A percentile compares a stretch with the other conserved stretches of the same genome.
Evolutionary conservation across 1,140 invertebrate species (phyloP).

Genomic region (Drosophila sp.): DNA sequence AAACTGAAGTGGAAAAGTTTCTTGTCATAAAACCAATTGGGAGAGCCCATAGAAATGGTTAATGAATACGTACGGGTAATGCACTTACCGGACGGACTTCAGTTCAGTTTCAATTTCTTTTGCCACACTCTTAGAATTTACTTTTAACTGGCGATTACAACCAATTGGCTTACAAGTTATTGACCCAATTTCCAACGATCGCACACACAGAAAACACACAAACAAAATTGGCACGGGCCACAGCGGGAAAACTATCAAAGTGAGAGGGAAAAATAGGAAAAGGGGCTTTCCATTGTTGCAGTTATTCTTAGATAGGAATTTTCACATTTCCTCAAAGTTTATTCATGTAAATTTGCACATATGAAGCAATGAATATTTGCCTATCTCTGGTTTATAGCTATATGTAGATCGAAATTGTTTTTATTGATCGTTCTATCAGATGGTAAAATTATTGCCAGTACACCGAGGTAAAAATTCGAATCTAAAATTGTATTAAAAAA

Average conservation of each 20-base stretch:
- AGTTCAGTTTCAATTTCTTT: constrained; percentile 31
- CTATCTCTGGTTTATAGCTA: too few relatives aligned
- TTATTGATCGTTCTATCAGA: too few relatives aligned
- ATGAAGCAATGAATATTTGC: too few relatives aligned
- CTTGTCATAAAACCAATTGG: constrained; percentile 48
- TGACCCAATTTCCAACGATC: constrained; percentile 44
- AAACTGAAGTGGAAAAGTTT: constrained; percentile 40
- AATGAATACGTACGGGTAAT: constrained; percentile 35
- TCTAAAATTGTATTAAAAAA: too few relatives aligned
- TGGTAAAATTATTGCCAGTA: too few relatives aligned
- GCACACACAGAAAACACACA: neutral
- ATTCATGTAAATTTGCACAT: too few relatives aligned
- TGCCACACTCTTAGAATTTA: constrained; percentile 4
- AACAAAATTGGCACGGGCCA: constrained; percentile 34
- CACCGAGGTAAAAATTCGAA: too few relatives aligned
- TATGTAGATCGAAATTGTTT: too few relatives aligned
- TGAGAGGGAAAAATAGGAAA: neutral
- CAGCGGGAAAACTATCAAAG: neutral
- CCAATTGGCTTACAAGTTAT: constrained; percentile 60
- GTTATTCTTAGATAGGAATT: too few relatives aligned
- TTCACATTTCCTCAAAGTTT: too few relatives aligned
- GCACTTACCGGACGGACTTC: constrained; percentile 45
- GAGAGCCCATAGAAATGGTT: constrained; percentile 14
- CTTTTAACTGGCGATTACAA: constrained; percentile 5
- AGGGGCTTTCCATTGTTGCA: too few relatives aligned